Evolutionary conservation across 23 tunicate species (phyloP), one percentile per base, ranked within the genome.

Genomic region (Halocynthia roretzi): DNA sequence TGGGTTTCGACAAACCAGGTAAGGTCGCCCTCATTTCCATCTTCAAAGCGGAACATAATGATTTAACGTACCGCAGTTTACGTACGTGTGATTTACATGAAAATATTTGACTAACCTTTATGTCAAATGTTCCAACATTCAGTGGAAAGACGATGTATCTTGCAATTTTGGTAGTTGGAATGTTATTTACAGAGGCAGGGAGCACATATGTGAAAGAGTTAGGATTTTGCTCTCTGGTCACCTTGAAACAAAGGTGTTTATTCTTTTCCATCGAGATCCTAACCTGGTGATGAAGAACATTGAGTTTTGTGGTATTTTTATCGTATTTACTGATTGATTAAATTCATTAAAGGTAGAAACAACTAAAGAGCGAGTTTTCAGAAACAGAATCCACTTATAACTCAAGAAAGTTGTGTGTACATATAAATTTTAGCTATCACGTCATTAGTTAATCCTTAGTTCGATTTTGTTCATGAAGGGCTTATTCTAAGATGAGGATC

Each of bases 91-190:
- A 58, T 14, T 14, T 58, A 58, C 17, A 15, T 58, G 63, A 31
- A 31, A 31, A 31, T 31, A 31, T 48, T 8, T 31, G 15, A 12
- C 53, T 50, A 75, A 86, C 91, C 91, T 81, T 86, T 31, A 86
- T 68, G 15, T 76, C 70, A 14, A 56, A 21, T 50, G 76, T 60
- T 76, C 91, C 91, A 7, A 57, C 18, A 52, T 6, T 55, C n/a
- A 75, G 14, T 52, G 91, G 91, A 48, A 86, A 80, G 40, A 86
- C 71, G 67, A 52, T 67, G 55, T 75, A 86, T 8, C 91, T 56
- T 7, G 62, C 51, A 6, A 75, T 50, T 11, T 31, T 71, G 53
- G 82, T 67, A 8, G 68, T 53, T 5, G 92, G 80, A 6, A 75
- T 64, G 15, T 31, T 31, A 31, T 65, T 65, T 65, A 44, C 17